Evolutionary conservation across 2,113 vertebrate genomes (phyloP).

Genomic region (Prinia subflava): DNA sequence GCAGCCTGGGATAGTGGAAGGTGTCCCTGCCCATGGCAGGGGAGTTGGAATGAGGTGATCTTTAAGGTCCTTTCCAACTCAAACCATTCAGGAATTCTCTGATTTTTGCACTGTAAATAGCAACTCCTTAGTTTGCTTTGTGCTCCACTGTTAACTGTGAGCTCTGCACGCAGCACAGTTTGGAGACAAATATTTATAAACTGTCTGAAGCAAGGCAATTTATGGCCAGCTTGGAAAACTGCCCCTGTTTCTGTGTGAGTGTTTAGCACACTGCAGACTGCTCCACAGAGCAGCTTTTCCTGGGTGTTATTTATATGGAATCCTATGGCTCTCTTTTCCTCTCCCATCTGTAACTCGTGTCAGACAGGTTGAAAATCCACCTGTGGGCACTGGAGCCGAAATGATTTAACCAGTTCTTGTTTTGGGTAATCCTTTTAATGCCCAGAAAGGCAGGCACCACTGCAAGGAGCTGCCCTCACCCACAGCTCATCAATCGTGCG

Average conservation of each 20-base stretch:
- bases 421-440: neutral
- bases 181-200: constrained; percentile 25
- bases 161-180: neutral
- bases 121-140: neutral
- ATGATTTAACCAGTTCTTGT: neutral
- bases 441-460: neutral
- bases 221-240: neutral
- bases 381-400: neutral
- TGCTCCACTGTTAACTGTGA: neutral
- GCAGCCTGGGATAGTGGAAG: neutral
- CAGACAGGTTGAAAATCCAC: neutral
- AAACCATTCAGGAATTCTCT: neutral
- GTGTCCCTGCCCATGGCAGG: neutral
- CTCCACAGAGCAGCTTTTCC: neutral
- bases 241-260: neutral
- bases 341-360: neutral
- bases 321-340: neutral
- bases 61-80: neutral
- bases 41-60: neutral
- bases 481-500: fast-evolving
- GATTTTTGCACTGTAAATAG: neutral
- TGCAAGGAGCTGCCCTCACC: neutral
- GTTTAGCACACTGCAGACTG: neutral
- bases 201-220: neutral
- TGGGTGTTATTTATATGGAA: neutral